These are phyloP conservation scores for Scaptodrosophila latifasciaeformis DNA, from an alignment of 2,888 invertebrate genomes.

Conservation along the genomic window DNA sequence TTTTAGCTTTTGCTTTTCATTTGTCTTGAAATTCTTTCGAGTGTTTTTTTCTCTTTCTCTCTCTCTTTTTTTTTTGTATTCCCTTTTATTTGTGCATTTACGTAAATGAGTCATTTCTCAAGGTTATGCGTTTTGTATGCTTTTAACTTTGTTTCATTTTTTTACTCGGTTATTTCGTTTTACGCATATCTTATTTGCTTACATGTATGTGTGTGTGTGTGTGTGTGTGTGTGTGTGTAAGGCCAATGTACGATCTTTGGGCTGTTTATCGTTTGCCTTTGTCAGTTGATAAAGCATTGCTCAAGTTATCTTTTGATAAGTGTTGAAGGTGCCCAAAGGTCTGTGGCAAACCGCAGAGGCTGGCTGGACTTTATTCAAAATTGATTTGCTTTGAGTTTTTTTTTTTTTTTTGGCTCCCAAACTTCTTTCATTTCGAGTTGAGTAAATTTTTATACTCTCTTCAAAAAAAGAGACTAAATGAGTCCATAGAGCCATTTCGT, in stretches of 20 bases:
- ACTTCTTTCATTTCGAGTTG: no score
- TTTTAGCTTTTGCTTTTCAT: no score
- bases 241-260: conserved; percentile 33
- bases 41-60: conserved; percentile 13
- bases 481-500: no score
- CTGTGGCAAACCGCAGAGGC: no score
- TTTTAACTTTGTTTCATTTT: conserved; percentile 13
- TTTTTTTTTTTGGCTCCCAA: no score
- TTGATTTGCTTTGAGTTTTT: no score
- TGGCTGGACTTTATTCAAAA: no score
- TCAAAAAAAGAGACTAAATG: no score
- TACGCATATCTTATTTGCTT: conserved; percentile 10
- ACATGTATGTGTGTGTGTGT: neutral
- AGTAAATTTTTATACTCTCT: no score
- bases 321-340: neutral
- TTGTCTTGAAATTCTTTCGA: no score
- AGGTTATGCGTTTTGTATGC: conserved; percentile 41
- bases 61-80: conserved; percentile 10
- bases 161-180: conserved; percentile 12
- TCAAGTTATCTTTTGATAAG: neutral
- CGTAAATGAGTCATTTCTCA: conserved; percentile 45
- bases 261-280: no score
- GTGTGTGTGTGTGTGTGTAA: conserved; percentile 6
- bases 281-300: no score
- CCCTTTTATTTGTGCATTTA: conserved; percentile 22